Percentiles rank a stretch among this genome's conserved stretches.
Evolutionary conservation across 2,888 invertebrate species (phyloP).

Genomic region (Hemithea aestivaria): DNA sequence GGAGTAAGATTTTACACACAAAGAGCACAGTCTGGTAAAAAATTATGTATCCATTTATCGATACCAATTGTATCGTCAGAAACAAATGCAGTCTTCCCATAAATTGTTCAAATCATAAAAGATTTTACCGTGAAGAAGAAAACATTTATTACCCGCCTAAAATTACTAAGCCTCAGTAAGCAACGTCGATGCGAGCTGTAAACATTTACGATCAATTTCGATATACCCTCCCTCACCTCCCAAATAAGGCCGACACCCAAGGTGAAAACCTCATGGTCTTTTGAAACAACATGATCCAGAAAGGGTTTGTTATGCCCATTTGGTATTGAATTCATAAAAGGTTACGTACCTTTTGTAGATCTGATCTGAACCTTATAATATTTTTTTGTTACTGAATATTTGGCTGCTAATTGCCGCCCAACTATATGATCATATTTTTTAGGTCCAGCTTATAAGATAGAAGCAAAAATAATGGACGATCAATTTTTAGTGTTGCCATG

Average conservation of each 20-base stretch:
- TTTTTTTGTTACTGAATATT: not conserved
- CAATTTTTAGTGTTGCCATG: too few relatives aligned
- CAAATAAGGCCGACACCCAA: constrained; percentile 10
- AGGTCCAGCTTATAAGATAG: too few relatives aligned
- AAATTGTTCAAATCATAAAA: constrained; percentile 55
- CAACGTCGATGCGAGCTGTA: constrained; percentile 72
- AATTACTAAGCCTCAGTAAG: constrained; percentile 76
- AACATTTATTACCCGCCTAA: constrained; percentile 79
- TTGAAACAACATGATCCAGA: constrained; percentile 24
- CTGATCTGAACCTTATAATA: not conserved
- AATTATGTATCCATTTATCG: too few relatives aligned
- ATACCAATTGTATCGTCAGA: not conserved
- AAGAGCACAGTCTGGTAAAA: too few relatives aligned
- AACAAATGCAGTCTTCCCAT: constrained; percentile 36
- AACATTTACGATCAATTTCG: constrained; percentile 73
- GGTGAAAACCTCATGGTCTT: constrained; percentile 17
- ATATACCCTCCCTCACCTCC: constrained; percentile 36
- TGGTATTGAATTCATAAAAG: constrained; percentile 13
- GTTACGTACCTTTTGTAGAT: constrained; percentile 1
- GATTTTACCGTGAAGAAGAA: constrained; percentile 60
- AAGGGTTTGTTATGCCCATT: constrained; percentile 19
- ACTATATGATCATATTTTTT: too few relatives aligned
- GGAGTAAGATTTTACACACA: too few relatives aligned
- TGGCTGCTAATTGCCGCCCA: too few relatives aligned
- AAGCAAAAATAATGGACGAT: too few relatives aligned